Evolutionary conservation across 2,888 invertebrate species (phyloP).

Genomic region (Ochlodes sylvanus): DNA sequence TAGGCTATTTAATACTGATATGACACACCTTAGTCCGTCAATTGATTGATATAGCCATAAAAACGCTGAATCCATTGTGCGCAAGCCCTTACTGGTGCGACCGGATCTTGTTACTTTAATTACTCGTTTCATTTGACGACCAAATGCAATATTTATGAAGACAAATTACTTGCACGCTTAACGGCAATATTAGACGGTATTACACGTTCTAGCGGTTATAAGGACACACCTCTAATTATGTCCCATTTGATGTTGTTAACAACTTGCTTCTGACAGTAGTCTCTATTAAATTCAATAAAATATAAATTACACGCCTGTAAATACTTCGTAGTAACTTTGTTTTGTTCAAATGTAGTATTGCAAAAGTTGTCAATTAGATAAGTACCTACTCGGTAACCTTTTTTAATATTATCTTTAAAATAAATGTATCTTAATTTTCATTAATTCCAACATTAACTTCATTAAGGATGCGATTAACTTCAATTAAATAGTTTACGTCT

Average conservation of each 20-base stretch:
- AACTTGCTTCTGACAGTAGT: conserved; percentile 17
- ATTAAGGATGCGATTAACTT: no score
- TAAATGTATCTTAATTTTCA: no score
- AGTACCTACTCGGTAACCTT: no score
- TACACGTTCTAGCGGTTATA: conserved; percentile 24
- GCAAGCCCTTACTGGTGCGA: neutral
- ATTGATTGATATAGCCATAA: neutral
- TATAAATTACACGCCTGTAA: conserved; percentile 12
- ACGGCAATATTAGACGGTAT: conserved; percentile 26
- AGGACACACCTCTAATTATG: conserved; percentile 28
- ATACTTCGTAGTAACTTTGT: neutral
- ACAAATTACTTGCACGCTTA: conserved; percentile 26
- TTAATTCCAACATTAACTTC: no score
- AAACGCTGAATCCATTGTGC: conserved; percentile 7
- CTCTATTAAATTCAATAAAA: conserved; percentile 25
- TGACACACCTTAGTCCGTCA: no score
- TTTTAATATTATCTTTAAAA: no score
- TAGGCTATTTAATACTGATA: no score
- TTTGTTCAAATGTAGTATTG: conserved; percentile 4
- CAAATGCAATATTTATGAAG: conserved; percentile 38
- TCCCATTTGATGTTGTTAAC: conserved; percentile 13
- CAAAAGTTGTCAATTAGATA: neutral
- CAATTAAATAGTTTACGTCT: neutral
- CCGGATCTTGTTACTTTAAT: conserved; percentile 16
- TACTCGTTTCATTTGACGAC: conserved; percentile 26